These are phyloP conservation scores for Onychorhynchus coronatus DNA, from an alignment of 2,113 vertebrate species.

Conservation along the genomic window DNA sequence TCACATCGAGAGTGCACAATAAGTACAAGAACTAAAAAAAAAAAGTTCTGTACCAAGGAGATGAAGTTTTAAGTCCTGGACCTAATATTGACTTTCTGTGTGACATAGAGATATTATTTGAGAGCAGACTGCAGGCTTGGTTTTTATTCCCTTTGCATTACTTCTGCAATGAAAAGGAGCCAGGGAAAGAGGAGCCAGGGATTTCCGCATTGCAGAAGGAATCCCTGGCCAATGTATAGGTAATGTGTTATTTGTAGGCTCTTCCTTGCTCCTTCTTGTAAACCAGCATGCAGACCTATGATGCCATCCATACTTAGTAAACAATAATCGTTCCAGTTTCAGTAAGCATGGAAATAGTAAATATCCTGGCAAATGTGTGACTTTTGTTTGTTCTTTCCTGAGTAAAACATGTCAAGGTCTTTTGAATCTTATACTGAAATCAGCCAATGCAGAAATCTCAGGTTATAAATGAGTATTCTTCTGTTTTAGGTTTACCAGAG, in stretches of 20 bases:
- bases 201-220: background rate
- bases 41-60: background rate
- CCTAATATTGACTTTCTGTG: background rate
- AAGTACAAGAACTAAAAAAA: background rate
- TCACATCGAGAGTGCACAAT: background rate
- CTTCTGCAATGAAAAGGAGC: background rate
- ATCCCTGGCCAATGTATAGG: background rate
- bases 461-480: background rate
- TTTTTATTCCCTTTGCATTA: background rate
- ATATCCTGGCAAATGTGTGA: background rate
- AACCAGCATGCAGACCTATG: background rate
- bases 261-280: background rate
- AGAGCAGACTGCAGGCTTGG: background rate
- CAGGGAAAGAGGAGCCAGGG: background rate
- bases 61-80: background rate
- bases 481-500: conserved; percentile 78
- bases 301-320: background rate
- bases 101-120: background rate
- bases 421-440: background rate
- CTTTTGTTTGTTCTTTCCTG: background rate
- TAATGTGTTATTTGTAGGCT: background rate
- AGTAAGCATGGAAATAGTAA: background rate
- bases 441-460: background rate
- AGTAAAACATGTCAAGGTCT: background rate
- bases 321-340: background rate